Conservation (phyloP, 2,797 vertebrate genomes). For the Orientallactaga sibirica region DNA sequence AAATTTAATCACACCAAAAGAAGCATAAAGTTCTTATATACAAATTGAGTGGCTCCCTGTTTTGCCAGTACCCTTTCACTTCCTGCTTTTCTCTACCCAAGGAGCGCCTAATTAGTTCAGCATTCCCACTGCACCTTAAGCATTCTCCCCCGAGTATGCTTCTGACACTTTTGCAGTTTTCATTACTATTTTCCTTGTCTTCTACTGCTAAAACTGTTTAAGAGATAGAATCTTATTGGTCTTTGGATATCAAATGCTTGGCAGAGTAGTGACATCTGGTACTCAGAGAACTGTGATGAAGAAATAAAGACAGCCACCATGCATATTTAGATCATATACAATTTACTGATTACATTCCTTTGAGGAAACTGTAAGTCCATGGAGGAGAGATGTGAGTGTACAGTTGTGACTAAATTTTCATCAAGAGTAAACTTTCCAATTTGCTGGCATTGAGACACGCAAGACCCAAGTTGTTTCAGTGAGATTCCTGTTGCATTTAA, state of each 20-base stretch:
- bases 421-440: conserved; percentile 7
- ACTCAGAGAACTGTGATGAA: conserved; percentile 37
- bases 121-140: conserved; percentile 51
- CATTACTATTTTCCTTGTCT: not conserved
- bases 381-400: not conserved
- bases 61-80: conserved; percentile 49
- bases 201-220: conserved; percentile 31
- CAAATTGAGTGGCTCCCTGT: conserved; percentile 28
- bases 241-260: conserved; percentile 9
- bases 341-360: conserved; percentile 49
- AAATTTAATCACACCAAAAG: conserved; percentile 44
- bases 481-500: not conserved
- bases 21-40: not conserved
- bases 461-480: conserved; percentile 42
- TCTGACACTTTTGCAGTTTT: not conserved
- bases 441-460: not conserved
- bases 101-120: conserved; percentile 51
- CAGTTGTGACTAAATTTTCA: conserved; percentile 3
- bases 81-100: conserved; percentile 31
- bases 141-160: not conserved
- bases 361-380: conserved; percentile 14
- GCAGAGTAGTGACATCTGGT: conserved; percentile 34
- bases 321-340: not conserved
- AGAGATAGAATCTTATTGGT: conserved; percentile 33
- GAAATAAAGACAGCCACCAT: conserved; percentile 40